Conservation (phyloP, 1,140 invertebrate species). For the Episyrphus balteatus region DNA sequence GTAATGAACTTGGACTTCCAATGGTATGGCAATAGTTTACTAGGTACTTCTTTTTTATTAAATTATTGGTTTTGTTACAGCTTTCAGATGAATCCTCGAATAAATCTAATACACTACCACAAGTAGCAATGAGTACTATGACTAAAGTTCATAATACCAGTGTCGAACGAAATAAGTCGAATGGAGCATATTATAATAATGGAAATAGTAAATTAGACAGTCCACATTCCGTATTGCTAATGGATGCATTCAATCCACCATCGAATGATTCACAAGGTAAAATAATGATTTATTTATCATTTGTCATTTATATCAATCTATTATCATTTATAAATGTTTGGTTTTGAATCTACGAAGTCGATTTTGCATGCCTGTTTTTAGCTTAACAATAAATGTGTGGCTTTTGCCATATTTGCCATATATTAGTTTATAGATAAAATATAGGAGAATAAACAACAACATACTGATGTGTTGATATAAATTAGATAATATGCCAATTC, state of each 20-base stretch:
- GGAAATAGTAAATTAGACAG: conserved; percentile 13
- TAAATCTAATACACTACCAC: conserved; percentile 8
- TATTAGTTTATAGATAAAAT: too few species aligned
- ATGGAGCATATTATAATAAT: conserved; percentile 10
- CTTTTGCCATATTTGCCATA: too few species aligned
- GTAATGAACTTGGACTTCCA: conserved; percentile 29
- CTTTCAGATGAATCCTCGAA: conserved; percentile 21
- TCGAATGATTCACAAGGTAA: conserved; percentile 24
- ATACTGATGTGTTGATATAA: too few species aligned
- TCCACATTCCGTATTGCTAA: conserved; percentile 35
- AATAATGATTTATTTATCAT: too few species aligned
- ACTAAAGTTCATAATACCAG: conserved; percentile 31
- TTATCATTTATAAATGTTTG: background rate
- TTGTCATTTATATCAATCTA: background rate
- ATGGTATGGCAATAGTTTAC: conserved; percentile 14
- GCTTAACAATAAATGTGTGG: too few species aligned
- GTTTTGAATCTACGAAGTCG: background rate
- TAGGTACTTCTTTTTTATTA: background rate
- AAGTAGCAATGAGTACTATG: conserved; percentile 20
- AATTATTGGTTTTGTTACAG: conserved; percentile 5
- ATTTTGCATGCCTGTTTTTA: too few species aligned
- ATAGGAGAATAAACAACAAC: too few species aligned
- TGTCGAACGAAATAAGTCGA: conserved; percentile 21
- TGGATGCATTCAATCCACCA: conserved; percentile 35
- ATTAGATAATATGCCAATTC: too few species aligned